A percentile compares a stretch with the other conserved stretches of the same genome.
phyloP scores from a whole-genome alignment of 2,113 vertebrate species.

The Pan paniscus region DNA sequence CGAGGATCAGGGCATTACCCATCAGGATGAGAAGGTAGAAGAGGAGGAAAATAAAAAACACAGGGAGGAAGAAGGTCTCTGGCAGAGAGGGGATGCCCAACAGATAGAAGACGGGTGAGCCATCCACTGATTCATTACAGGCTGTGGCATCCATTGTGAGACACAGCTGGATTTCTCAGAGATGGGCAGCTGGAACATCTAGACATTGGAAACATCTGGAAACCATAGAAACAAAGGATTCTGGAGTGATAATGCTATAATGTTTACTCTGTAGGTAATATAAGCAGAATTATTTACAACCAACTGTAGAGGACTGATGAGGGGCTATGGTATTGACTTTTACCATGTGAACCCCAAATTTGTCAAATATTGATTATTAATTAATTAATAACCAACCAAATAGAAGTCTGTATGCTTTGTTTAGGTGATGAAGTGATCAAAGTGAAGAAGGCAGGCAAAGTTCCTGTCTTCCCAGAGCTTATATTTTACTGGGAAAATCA shows the following conservation, averaged over 20 bases:
- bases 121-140: conserved; percentile 56
- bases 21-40: conserved; percentile 72
- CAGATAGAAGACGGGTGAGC: conserved; percentile 60
- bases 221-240: conserved; percentile 35
- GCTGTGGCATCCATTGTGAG: conserved; percentile 7
- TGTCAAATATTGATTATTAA: background rate
- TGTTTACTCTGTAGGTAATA: background rate
- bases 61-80: conserved; percentile 40
- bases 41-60: conserved; percentile 67
- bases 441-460: background rate
- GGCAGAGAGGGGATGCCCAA: conserved; percentile 67
- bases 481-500: background rate
- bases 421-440: background rate
- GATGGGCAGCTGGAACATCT: conserved; percentile 8
- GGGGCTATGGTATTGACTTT: background rate
- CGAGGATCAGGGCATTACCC: conserved; percentile 59
- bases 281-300: background rate
- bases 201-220: background rate
- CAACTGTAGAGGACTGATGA: background rate
- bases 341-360: background rate
- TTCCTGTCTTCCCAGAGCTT: background rate
- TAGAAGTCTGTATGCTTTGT: background rate
- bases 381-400: background rate
- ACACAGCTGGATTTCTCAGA: background rate
- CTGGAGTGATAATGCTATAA: background rate